Conservation (phyloP, 2,113 vertebrate species). For the Alectura lathami region DNA sequence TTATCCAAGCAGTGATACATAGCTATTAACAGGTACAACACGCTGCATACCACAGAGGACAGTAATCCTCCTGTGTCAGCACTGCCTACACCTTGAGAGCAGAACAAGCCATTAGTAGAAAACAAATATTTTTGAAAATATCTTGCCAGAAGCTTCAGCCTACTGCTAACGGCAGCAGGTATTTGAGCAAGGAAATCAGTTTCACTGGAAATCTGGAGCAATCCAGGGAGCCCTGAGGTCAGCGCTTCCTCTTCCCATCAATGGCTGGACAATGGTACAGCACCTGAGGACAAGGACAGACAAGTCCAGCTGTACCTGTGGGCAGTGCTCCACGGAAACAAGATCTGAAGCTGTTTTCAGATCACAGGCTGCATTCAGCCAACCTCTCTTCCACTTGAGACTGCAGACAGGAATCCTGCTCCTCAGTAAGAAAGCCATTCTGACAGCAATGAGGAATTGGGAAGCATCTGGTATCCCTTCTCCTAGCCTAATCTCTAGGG, state of each 20-base stretch:
- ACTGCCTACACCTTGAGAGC: not conserved
- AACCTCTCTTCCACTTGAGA: not conserved
- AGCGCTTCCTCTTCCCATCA: not conserved
- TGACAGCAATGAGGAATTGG: not conserved
- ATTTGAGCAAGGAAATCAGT: not conserved
- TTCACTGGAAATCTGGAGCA: not conserved
- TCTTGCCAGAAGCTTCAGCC: not conserved
- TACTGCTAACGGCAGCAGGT: not conserved
- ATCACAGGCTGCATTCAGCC: not conserved
- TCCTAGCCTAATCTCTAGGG: not conserved
- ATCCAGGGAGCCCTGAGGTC: not conserved
- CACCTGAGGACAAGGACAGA: not conserved
- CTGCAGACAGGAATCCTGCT: not conserved
- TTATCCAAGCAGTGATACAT: not conserved
- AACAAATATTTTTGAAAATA: not conserved
- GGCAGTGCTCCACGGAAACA: not conserved
- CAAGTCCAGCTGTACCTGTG: not conserved
- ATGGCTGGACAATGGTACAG: accelerated
- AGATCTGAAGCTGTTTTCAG: not conserved
- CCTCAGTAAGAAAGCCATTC: not conserved
- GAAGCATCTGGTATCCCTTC: conserved; percentile 34
- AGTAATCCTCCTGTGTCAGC: not conserved
- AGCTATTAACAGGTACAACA: not conserved
- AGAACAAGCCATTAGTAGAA: not conserved
- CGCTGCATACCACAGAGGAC: not conserved